Evolutionary conservation across 2,888 invertebrate genomes (phyloP).

Genomic region (Pantelozetes paolii): DNA sequence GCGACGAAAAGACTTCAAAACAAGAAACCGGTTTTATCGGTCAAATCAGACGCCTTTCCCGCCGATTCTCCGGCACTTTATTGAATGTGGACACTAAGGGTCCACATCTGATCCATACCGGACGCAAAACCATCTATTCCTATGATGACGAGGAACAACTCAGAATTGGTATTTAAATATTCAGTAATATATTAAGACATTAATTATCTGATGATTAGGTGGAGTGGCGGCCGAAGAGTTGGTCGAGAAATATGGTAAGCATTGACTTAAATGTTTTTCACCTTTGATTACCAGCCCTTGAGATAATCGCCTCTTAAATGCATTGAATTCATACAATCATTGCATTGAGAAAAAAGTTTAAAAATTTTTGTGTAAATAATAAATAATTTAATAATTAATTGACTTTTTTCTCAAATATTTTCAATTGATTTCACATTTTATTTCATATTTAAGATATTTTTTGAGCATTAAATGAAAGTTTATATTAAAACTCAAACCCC

Average conservation of each 20-base stretch:
- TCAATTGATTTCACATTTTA: no score
- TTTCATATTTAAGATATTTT: no score
- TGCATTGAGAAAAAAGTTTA: no score
- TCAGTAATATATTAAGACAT: background rate
- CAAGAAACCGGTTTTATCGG: slow-evolving; percentile 36
- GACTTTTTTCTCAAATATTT: no score
- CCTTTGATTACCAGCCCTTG: no score
- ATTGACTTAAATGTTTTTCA: background rate
- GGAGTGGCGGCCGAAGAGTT: slow-evolving; percentile 35
- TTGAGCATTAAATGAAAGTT: no score
- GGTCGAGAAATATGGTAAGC: slow-evolving; percentile 39
- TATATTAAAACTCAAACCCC: no score
- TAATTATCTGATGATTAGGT: background rate
- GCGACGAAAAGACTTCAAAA: background rate
- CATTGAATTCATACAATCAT: no score
- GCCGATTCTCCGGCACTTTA: slow-evolving; percentile 39
- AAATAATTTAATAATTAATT: no score
- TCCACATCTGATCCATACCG: slow-evolving; percentile 10
- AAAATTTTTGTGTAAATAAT: no score
- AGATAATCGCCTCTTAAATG: no score
- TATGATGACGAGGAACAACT: slow-evolving; percentile 39
- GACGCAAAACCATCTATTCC: slow-evolving; percentile 22
- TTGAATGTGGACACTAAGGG: slow-evolving; percentile 23
- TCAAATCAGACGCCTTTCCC: slow-evolving; percentile 40
- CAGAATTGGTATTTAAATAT: slow-evolving; percentile 19